phyloP scores from a whole-genome alignment of 2,888 invertebrate species.

The Pandemis heparana region DNA sequence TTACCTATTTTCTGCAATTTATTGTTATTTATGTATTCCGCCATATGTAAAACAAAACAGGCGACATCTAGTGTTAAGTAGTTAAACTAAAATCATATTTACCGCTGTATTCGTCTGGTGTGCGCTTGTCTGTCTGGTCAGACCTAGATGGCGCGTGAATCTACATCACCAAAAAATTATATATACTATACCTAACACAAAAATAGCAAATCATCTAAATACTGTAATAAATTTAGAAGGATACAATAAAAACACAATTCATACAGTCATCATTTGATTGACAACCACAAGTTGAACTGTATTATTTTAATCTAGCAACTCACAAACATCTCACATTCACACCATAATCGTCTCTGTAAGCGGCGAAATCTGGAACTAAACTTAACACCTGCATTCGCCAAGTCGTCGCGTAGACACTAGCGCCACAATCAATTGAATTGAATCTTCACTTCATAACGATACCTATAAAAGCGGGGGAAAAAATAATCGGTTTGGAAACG shows the following conservation, averaged over 20 bases:
- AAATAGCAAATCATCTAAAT: too few relatives aligned
- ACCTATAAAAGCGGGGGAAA: slow-evolving; percentile 14
- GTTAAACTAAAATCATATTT: background rate
- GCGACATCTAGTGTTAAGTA: background rate
- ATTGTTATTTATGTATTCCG: background rate
- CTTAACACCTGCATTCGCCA: slow-evolving; percentile 7
- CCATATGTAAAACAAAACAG: background rate
- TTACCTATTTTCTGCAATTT: too few relatives aligned
- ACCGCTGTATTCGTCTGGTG: background rate
- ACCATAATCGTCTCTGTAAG: slow-evolving; percentile 29
- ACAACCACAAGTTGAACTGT: background rate
- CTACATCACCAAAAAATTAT: background rate
- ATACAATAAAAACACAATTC: too few relatives aligned
- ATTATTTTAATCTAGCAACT: slow-evolving; percentile 17
- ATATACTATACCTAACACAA: too few relatives aligned
- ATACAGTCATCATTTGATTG: background rate
- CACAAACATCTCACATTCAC: slow-evolving; percentile 29
- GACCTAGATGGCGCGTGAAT: background rate
- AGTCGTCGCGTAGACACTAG: slow-evolving; percentile 24
- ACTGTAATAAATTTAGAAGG: too few relatives aligned
- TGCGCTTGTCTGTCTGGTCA: background rate
- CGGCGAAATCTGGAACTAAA: slow-evolving; percentile 35
- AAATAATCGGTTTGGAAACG: slow-evolving; percentile 32
- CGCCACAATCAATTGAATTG: slow-evolving; percentile 30
- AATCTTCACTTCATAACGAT: slow-evolving; percentile 6